phyloP scores from a whole-genome alignment of 2,113 vertebrate genomes.

The Sarotherodon lohbergeri region DNA sequence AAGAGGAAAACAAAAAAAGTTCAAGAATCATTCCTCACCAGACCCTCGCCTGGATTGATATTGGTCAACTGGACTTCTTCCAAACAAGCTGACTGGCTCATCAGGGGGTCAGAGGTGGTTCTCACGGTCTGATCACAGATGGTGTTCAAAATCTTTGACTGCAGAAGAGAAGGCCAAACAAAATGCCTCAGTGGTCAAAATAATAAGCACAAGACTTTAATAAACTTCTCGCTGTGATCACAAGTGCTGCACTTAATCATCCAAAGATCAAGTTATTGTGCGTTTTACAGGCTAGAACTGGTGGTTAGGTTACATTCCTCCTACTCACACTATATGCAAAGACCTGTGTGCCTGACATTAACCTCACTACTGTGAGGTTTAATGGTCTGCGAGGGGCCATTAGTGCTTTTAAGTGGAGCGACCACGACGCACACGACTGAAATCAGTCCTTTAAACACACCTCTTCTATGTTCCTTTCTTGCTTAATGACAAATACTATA shows the following conservation, averaged over 20 bases:
- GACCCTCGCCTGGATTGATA: slow-evolving; percentile 87
- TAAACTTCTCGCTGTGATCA: neutral
- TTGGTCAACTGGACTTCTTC: slow-evolving; percentile 88
- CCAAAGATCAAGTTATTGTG: neutral
- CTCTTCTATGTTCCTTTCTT: neutral
- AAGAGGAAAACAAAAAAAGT: neutral
- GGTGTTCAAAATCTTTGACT: slow-evolving; percentile 90
- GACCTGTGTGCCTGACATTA: neutral
- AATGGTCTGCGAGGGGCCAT: neutral
- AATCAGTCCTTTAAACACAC: neutral
- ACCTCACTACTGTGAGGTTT: neutral
- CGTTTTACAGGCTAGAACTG: neutral
- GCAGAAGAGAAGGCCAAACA: neutral
- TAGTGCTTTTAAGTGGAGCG: slow-evolving; percentile 1
- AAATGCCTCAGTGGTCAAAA: neutral
- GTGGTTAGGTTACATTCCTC: neutral
- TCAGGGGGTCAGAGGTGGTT: slow-evolving; percentile 84
- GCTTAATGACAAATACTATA: slow-evolving; percentile 2
- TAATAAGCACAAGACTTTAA: neutral
- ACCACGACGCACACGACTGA: neutral
- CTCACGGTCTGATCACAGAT: slow-evolving; percentile 93
- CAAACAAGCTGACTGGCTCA: slow-evolving; percentile 89
- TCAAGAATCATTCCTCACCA: slow-evolving; percentile 78
- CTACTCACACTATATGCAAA: neutral
- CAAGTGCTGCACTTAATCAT: neutral